Percentiles rank a stretch among this genome's conserved stretches.
Evolutionary conservation across 2,888 invertebrate genomes (phyloP).

Genomic region (Limnephilus rhombicus): DNA sequence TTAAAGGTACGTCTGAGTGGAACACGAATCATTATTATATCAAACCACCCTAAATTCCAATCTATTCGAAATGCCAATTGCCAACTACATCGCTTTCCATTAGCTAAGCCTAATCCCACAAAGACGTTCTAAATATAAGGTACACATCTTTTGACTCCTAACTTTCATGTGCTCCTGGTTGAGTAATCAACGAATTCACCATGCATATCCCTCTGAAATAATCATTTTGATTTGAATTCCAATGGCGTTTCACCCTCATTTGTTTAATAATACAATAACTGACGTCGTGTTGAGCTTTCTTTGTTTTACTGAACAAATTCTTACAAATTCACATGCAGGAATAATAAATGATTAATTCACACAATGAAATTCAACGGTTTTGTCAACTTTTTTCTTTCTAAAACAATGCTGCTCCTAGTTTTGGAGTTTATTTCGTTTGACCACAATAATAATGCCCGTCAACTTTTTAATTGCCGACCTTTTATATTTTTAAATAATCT

Average conservation of each 20-base stretch:
- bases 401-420: conserved; percentile 21
- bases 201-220: background rate
- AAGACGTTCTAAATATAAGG: background rate
- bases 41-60: background rate
- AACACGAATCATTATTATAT: background rate
- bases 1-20: background rate
- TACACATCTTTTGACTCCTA: background rate
- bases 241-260: conserved; percentile 25
- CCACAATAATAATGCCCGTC: conserved; percentile 7
- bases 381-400: background rate
- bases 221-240: conserved; percentile 8
- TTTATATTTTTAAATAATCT: background rate
- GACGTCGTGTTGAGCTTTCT: background rate
- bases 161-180: background rate
- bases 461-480: background rate
- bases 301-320: conserved; percentile 6
- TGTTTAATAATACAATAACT: background rate
- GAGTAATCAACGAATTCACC: background rate
- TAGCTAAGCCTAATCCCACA: conserved; percentile 1
- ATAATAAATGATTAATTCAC: background rate
- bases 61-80: background rate
- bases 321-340: background rate
- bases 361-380: conserved; percentile 22
- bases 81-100: background rate
- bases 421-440: conserved; percentile 30